These are phyloP conservation scores for Lepus timidus DNA, from an alignment of 2,113 vertebrate species.

Conservation along the genomic window DNA sequence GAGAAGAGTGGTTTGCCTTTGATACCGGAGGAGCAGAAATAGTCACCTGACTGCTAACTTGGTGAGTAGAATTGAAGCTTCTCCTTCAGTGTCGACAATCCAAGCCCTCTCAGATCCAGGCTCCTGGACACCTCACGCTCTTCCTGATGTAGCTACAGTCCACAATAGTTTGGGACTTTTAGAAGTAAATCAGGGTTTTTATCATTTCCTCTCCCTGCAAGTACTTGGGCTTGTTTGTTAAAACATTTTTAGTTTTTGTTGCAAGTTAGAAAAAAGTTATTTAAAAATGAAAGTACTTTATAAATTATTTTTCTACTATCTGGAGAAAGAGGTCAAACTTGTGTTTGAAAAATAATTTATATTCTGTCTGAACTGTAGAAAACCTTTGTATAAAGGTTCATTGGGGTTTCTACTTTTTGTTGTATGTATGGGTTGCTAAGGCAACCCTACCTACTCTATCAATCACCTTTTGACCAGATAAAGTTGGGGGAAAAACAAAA, in stretches of 20 bases:
- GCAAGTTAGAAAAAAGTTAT: background rate
- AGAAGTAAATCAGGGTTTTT: background rate
- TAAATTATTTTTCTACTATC: background rate
- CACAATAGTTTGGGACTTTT: background rate
- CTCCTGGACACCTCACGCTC: background rate
- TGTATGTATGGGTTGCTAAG: conserved; percentile 53
- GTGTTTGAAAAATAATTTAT: conserved; percentile 43
- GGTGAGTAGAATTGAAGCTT: background rate
- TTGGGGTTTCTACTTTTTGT: conserved; percentile 16
- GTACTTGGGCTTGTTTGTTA: background rate
- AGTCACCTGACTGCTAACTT: background rate
- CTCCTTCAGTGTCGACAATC: background rate
- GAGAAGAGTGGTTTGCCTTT: background rate
- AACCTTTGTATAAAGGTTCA: background rate
- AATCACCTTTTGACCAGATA: conserved; percentile 44
- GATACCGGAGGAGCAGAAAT: background rate
- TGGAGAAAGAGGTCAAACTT: conserved; percentile 22
- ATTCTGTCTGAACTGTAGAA: conserved; percentile 49
- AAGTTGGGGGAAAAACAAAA: background rate
- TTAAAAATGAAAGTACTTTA: background rate
- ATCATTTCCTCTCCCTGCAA: background rate
- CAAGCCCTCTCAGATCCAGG: fast-evolving
- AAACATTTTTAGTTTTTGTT: background rate
- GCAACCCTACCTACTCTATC: conserved; percentile 9
- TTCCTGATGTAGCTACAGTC: background rate